Conservation (phyloP, 2,797 vertebrate genomes). For the Lithobates sylvaticus region DNA sequence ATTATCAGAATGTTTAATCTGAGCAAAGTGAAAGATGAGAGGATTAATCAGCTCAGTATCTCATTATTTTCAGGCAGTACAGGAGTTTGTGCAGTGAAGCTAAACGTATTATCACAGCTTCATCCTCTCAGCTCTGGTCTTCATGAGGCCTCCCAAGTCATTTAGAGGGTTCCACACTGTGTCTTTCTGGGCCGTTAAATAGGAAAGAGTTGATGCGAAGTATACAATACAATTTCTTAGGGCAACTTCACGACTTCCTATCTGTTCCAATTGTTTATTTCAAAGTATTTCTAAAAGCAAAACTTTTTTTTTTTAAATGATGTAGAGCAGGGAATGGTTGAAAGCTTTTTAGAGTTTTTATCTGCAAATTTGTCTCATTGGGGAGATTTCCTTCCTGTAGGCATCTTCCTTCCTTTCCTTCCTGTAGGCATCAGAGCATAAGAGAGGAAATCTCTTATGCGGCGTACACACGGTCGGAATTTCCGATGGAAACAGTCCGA, state of each 20-base stretch:
- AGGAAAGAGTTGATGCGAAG: neutral
- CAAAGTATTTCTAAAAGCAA: neutral
- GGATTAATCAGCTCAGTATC: constrained; percentile 52
- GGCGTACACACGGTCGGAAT: no score
- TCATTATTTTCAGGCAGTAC: constrained; percentile 40
- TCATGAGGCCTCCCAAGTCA: neutral
- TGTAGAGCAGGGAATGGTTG: no score
- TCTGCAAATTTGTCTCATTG: no score
- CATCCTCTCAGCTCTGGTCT: neutral
- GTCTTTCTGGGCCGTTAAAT: neutral
- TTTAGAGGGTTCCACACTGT: neutral
- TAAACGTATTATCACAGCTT: constrained; percentile 23
- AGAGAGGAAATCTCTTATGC: no score
- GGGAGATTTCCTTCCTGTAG: no score
- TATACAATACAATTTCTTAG: neutral
- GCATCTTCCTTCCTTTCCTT: no score
- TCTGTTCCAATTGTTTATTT: neutral
- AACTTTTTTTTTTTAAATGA: no score
- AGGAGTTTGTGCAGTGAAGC: constrained; percentile 36
- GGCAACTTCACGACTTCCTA: no score
- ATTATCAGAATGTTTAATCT: constrained; percentile 39
- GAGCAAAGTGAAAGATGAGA: constrained; percentile 26
- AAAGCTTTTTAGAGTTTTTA: no score
- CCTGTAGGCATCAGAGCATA: no score
- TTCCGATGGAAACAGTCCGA: no score